phyloP scores from a whole-genome alignment of 1,140 invertebrate genomes.

The Parasteatoda tepidariorum region DNA sequence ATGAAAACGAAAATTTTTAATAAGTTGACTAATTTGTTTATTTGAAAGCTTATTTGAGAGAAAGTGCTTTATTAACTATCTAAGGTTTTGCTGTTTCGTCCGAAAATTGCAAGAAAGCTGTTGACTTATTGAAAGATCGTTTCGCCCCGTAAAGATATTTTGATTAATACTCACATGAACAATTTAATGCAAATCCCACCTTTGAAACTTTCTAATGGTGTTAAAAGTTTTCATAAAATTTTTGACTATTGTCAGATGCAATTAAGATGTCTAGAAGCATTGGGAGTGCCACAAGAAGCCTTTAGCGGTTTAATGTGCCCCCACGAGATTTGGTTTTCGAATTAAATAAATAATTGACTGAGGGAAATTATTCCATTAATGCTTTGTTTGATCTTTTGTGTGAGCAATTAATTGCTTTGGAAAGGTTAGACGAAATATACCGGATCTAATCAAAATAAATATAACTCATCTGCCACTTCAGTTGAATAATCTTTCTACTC shows the following conservation, averaged over 20 bases:
- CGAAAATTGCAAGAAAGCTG: not conserved
- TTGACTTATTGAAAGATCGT: not conserved
- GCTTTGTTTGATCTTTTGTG: not conserved
- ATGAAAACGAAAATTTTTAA: not conserved
- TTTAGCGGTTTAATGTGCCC: not conserved
- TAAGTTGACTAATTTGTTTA: not conserved
- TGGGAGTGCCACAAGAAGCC: not conserved
- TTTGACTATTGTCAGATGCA: not conserved
- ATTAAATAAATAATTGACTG: not conserved
- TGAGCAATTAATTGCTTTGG: not conserved
- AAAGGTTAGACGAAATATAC: no score
- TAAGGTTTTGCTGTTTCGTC: not conserved
- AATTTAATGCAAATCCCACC: not conserved
- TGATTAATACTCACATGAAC: constrained; percentile 1
- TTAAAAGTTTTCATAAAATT: not conserved
- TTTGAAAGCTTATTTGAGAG: not conserved
- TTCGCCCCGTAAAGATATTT: not conserved
- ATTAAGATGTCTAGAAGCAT: constrained; percentile 7
- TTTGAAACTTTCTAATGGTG: not conserved
- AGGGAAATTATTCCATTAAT: not conserved
- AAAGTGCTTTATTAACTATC: not conserved
- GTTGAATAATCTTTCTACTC: no score
- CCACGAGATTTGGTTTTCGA: not conserved
- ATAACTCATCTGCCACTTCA: no score
- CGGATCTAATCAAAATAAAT: not conserved